Evolutionary conservation across 2,888 invertebrate genomes (phyloP), one percentile per base, ranked within the genome.

Genomic region (Lepidocyrtinus sp.): DNA sequence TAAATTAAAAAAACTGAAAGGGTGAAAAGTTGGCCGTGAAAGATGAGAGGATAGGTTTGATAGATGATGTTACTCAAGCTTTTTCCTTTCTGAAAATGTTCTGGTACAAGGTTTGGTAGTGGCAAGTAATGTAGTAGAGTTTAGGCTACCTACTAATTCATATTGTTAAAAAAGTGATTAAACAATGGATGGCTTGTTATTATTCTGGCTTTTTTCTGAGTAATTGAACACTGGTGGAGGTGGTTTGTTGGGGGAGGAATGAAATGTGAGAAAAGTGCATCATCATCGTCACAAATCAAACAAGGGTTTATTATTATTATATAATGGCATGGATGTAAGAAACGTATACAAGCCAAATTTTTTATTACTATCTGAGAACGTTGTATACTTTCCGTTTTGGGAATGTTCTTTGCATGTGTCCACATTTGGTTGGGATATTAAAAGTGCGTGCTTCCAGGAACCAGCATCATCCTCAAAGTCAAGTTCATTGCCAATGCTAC

Each of bases 211-310:
- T 27, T 45, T 55, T 17, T 59, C n/a, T n/a, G 24, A 69, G 70
- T 67, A 67, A 67, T 67, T 45, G 22, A 59, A n/a, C 22, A 55
- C 55, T 70, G 55, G 70, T 70, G 59, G 59, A 26, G 27, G 24
- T 75, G 24, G 61, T 26, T 45, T 55, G 45, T 22, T 26, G 26
- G 75, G 75, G 63, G 76, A 55, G 77, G 70, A 76, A 46, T 61
- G 24, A 24, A 71, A 71, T 65, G 71, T 75, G 75, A 68, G 64
- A 70, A 77, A 77, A 77, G 24, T 61, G 70, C 70, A 64, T 61
- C 61, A 26, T 75, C 62, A 70, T 46, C 76, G 45, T 61, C 9
- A 24, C 63, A 63, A 50, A 50, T 50, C 50, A 50, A 50, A 50
- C 50, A 50, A 50, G 50, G 15, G 5, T 1, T 24, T 24, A 7